These are phyloP conservation scores for Enteromius thamalakanensis DNA, from an alignment of 2,797 vertebrate species.

Conservation along the genomic window DNA sequence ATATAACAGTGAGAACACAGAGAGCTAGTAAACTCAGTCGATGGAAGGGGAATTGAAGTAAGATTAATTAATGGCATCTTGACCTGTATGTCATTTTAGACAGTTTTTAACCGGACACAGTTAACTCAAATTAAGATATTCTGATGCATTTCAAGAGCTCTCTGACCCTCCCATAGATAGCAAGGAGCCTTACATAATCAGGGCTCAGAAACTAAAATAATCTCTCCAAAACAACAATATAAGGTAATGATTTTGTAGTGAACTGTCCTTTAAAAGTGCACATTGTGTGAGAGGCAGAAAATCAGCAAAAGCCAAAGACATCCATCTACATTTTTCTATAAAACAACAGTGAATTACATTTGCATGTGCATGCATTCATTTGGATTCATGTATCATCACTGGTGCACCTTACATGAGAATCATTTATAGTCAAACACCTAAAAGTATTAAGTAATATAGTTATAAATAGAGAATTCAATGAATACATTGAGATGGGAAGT, in stretches of 20 bases:
- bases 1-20: neutral
- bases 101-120: neutral
- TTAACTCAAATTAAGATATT: too few relatives aligned
- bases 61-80: neutral
- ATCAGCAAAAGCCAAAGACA: neutral
- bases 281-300: neutral
- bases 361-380: neutral
- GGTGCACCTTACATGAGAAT: neutral
- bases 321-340: neutral
- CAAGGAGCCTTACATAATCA: too few relatives aligned
- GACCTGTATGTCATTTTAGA: neutral
- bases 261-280: neutral
- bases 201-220: too few relatives aligned
- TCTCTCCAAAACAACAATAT: too few relatives aligned
- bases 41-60: neutral
- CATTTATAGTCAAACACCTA: neutral
- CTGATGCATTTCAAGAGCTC: too few relatives aligned
- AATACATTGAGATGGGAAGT: constrained; percentile 11
- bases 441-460: neutral
- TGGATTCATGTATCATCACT: neutral
- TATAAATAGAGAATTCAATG: constrained; percentile 14
- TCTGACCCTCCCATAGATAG: too few relatives aligned
- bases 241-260: neutral
- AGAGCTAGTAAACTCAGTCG: neutral
- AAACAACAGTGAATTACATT: neutral